Base-by-base conservation (phyloP, 2,888 invertebrate genomes). In the Fragum sueziense region DNA sequence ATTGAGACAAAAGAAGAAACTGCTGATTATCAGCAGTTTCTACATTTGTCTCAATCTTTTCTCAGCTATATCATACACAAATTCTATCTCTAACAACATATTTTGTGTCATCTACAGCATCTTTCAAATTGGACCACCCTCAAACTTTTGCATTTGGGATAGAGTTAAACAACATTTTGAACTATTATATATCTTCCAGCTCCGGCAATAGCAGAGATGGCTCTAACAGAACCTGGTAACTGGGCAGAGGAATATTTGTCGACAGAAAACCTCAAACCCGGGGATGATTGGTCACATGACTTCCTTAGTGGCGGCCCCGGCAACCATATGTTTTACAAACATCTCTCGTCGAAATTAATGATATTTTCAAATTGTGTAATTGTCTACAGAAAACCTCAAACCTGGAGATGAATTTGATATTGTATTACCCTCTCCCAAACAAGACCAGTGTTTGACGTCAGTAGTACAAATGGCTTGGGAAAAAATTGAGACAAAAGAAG, bases 241-340 rank as follows among this genome's bases (percentile, higher is more conserved):
- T 93, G 93, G 92, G 92, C 91, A 4, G 88, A 89, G 22, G 92
- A 93, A 57, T 93, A 91, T 76, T 76, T 92, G 6, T 82, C 86
- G 0, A 85, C 84, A 57, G 88, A 89, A 20, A 86, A 87, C 47
- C 74, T 76, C 6, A 81, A 76, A 27, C 80, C 79, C 7, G 79
- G 79, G 3, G 80, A 84, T 72, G 85, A 87, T 52, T 91, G 91
- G 91, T 82, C 90, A n/a, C 79, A 83, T 27, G 90, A 92, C 33
- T 91, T 87, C 74, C 77, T 88, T 31, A 74, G 76, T 11, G 74
- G 85, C 33, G 71, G 72, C 59, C 75, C 79, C 6, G 68, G 41
- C 0, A 77, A 80, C 29, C 76, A 72, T 25, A 65, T 76, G 57
- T 41, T 41, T 17, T 41, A 41, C 41, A 41, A 41, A 41, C 17